A percentile compares a stretch with the other conserved stretches of the same genome.
Evolutionary conservation across 2,888 invertebrate species (phyloP).

Genomic region (Dicycla oo): DNA sequence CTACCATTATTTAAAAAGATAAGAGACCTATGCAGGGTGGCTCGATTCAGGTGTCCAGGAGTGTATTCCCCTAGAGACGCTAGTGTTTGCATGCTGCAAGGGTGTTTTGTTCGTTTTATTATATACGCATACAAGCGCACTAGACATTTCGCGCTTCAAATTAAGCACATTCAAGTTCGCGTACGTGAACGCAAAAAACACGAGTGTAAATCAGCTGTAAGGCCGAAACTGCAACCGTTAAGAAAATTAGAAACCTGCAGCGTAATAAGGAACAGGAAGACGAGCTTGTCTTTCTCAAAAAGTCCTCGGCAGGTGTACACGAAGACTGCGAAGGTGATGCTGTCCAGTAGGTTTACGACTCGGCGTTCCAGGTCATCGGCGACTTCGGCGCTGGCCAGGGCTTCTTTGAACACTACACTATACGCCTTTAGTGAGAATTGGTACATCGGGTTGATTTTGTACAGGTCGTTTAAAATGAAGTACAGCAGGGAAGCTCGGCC

Average conservation of each 20-base stretch:
- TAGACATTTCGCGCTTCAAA: background rate
- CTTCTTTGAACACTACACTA: slow-evolving; percentile 97
- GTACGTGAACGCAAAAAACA: background rate
- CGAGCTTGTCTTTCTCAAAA: slow-evolving; percentile 97
- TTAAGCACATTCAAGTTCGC: background rate
- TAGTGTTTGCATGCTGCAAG: background rate
- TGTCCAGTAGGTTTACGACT: slow-evolving; percentile 95
- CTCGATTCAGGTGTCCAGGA: too few species aligned
- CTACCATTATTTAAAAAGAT: background rate
- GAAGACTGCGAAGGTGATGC: slow-evolving; percentile 96
- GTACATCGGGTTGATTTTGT: slow-evolving; percentile 98
- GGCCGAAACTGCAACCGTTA: background rate
- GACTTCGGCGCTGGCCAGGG: slow-evolving; percentile 92
- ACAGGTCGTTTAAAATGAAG: slow-evolving; percentile 97
- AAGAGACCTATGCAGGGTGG: too few species aligned
- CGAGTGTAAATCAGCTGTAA: background rate
- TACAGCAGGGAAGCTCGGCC: slow-evolving; percentile 96
- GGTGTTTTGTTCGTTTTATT: background rate
- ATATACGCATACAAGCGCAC: background rate
- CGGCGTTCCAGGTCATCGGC: slow-evolving; percentile 93
- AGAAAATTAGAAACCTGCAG: slow-evolving; percentile 91
- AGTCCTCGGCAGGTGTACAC: slow-evolving; percentile 97
- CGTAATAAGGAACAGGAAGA: slow-evolving; percentile 96
- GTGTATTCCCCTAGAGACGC: background rate
- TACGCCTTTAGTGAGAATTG: slow-evolving; percentile 99